phyloP scores from a whole-genome alignment of 37 sponge, comb jelly and placozoan species.

The Haliclona indistincta region DNA sequence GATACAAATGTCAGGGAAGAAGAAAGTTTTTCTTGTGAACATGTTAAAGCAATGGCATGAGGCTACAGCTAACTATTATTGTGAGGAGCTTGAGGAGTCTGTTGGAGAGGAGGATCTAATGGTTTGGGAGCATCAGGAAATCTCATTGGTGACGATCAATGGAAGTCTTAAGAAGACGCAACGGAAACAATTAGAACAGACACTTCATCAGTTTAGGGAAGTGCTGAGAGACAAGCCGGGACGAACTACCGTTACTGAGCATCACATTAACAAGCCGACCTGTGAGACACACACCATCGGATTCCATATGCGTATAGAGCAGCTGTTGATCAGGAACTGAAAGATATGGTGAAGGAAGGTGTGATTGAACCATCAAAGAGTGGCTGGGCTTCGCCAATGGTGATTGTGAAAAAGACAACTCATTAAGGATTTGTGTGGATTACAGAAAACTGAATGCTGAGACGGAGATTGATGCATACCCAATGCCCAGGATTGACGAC shows the following conservation, averaged over 20 bases:
- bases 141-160: background rate
- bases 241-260: slow-evolving; percentile 4
- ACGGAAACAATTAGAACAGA: background rate
- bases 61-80: background rate
- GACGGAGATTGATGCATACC: slow-evolving; percentile 33
- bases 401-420: slow-evolving; percentile 20
- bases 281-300: slow-evolving; percentile 2
- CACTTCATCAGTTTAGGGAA: slow-evolving; percentile 12
- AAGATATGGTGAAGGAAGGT: slow-evolving; percentile 31
- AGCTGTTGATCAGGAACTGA: slow-evolving; percentile 22
- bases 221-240: slow-evolving; percentile 17
- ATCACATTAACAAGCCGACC: slow-evolving; percentile 12
- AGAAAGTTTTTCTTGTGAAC: slow-evolving; percentile 27
- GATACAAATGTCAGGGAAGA: slow-evolving; percentile 6
- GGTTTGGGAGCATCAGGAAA: background rate
- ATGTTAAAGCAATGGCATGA: slow-evolving; percentile 32
- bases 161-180: background rate
- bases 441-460: slow-evolving; percentile 1
- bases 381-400: slow-evolving; percentile 36
- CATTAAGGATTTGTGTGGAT: background rate
- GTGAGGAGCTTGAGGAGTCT: background rate
- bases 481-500: slow-evolving; percentile 39
- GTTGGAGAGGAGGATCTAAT: background rate
- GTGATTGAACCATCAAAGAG: slow-evolving; percentile 35
- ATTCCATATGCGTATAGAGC: slow-evolving; percentile 4